Evolutionary conservation across 2,888 invertebrate genomes (phyloP), one percentile per base, ranked within the genome.

Genomic region (Lucinisca nassula): DNA sequence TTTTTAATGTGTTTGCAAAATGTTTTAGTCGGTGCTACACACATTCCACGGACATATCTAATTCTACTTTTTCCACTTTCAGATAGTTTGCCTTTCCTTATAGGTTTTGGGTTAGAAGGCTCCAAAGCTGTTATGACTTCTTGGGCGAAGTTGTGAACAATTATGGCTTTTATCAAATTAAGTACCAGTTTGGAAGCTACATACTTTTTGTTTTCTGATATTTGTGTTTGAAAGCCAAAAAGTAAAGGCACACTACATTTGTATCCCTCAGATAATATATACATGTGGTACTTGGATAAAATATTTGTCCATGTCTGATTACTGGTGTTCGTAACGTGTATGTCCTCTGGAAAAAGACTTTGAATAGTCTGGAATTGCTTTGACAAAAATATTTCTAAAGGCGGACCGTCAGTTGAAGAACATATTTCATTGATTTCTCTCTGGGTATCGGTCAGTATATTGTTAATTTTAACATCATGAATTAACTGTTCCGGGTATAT

Each of bases 31-130:
- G 79, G 79, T 35, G 84, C 32, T 12, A 84, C 40, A 51, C 84
- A 84, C 84, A 84, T 84, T 24, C 84, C 84, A 30, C 38, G 79
- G 0, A 84, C 84, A 80, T 84, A 80, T 32, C 81, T 51, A 10
- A 81, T 38, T 55, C 77, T 85, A 12, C 45, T 81, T 37, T 85
- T 85, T 55, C 81, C 85, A 24, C 76, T 58, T 30, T 78, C 85
- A 12, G 81, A 85, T 40, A 81, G 51, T 21, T 40, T 27, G n/a
- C 49, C 21, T 30, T 73, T 45, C 10, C 17, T 8, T 8, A 12
- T 8, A 45, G 45, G 45, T 8, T 45, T 45, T 45, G 45, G 45
- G n/a, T n/a, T n/a, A n/a, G n/a, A n/a, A n/a, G n/a, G n/a, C n/a
- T n/a, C n/a, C 8, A 45, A 12, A 17, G 45, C 17, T 12, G 45